Evolutionary conservation across 2,113 vertebrate species (phyloP), one percentile per base, ranked within the genome.

Genomic region (Enhydra lutris): DNA sequence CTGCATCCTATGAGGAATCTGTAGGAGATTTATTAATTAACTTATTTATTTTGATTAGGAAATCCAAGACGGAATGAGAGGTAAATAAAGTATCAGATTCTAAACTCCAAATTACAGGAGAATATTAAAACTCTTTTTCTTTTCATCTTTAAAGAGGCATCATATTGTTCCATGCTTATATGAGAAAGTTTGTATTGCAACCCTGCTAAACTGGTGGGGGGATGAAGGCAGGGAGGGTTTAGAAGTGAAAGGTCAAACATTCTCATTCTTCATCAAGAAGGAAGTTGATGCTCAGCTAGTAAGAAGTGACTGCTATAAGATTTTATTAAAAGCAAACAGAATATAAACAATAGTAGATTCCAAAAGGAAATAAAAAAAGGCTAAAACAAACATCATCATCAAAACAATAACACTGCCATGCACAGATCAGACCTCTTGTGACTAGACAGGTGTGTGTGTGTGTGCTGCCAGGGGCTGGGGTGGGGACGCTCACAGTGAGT

Each of bases 381-480:
- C 6, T 91, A 94, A 91, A 96, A 97, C 8, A 29, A 97, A 97
- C 87, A 74, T 0, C 78, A 47, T 45, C 4, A 80, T 84, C 65
- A 89, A 96, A 97, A 89, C 47, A 97, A 81, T 50, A 94, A 26
- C 1, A 50, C 6, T 94, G 95, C 97, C 98, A 92, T 97, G 89
- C 98, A 98, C 29, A 92, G 92, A 42, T 39, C 89, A 95, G 63
- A 87, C 78, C 85, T 94, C 89, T 69, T 57, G 94, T 97, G 97
- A 98, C 95, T 96, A 95, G 96, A 98, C 89, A 97, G 97, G 94
- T 63, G 9, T 42, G 26, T 31, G 24, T 39, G 24, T n/a, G 34
- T 29, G 57, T 20, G 34, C 11, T 76, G 65, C 63, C 3, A 14
- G 42, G 31, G 73, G 14, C 47, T 2, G 34, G 18, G 15, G 6